These are phyloP conservation scores for Hofmannophila pseudospretella DNA, from an alignment of 2,888 invertebrate species.

Conservation along the genomic window DNA sequence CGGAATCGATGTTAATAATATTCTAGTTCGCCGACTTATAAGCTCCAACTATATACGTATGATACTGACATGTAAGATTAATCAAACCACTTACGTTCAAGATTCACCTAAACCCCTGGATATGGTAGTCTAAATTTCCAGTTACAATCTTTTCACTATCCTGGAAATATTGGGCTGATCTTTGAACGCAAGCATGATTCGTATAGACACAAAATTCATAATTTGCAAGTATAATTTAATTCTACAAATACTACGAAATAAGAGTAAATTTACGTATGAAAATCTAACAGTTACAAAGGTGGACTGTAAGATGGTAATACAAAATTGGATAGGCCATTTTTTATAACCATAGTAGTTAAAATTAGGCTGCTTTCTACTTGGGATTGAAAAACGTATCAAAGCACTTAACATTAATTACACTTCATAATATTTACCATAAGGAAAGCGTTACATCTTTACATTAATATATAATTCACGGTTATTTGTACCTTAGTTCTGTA, in stretches of 20 bases:
- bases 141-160: too few relatives aligned
- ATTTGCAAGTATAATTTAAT: conserved; percentile 30
- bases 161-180: too few relatives aligned
- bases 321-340: conserved; percentile 30
- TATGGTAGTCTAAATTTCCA: too few relatives aligned
- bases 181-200: too few relatives aligned
- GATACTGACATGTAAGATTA: background rate
- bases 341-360: conserved; percentile 19
- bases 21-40: too few relatives aligned
- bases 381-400: conserved; percentile 33
- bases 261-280: conserved; percentile 62
- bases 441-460: conserved; percentile 33
- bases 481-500: conserved; percentile 54
- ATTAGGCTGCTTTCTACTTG: conserved; percentile 19
- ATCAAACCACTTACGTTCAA: too few relatives aligned
- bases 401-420: conserved; percentile 26
- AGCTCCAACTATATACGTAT: background rate
- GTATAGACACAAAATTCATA: conserved; percentile 17
- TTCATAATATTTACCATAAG: conserved; percentile 9
- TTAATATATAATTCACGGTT: conserved; percentile 33
- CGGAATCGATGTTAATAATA: too few relatives aligned
- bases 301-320: conserved; percentile 21
- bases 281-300: conserved; percentile 43
- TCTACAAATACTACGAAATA: conserved; percentile 46
- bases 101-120: too few relatives aligned